Conservation (phyloP, 2,888 invertebrate genomes). For the Eupithecia vulgata region DNA sequence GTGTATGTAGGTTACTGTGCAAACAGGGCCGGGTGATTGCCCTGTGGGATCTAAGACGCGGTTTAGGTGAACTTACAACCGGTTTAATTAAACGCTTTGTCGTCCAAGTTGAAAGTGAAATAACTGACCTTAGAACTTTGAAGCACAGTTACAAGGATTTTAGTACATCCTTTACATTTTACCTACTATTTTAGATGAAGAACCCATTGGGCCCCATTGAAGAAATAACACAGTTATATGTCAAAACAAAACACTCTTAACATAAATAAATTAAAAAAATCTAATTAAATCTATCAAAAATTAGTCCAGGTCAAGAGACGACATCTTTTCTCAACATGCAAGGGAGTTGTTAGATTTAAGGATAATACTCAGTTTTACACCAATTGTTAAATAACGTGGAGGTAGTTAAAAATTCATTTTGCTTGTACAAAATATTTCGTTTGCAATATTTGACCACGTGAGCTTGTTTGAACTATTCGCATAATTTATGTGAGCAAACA, state of each 20-base stretch:
- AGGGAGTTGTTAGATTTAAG: not conserved
- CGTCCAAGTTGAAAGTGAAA: constrained; percentile 31
- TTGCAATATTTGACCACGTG: constrained; percentile 1
- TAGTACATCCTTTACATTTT: not conserved
- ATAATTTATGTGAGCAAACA: constrained; percentile 34
- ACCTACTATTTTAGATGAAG: not conserved
- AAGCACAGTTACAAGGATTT: not conserved
- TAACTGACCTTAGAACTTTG: constrained; percentile 24
- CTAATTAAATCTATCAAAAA: not conserved
- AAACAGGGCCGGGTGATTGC: constrained; percentile 75
- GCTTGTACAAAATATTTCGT: not conserved
- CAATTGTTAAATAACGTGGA: not conserved
- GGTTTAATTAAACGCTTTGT: constrained; percentile 54
- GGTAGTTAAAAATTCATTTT: not conserved
- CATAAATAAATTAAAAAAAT: not conserved
- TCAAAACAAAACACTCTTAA: not conserved
- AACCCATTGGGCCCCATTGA: not conserved
- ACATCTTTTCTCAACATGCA: not conserved
- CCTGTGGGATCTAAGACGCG: constrained; percentile 60
- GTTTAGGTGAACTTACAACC: constrained; percentile 56
- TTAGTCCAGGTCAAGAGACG: not conserved
- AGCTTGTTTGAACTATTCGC: constrained; percentile 21
- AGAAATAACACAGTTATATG: not conserved
- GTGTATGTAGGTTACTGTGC: constrained; percentile 83
- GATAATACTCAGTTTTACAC: not conserved